Percentiles rank a stretch among this genome's conserved stretches.
phyloP scores from a whole-genome alignment of 1,140 invertebrate genomes.

The Drosophila parabipectinata region DNA sequence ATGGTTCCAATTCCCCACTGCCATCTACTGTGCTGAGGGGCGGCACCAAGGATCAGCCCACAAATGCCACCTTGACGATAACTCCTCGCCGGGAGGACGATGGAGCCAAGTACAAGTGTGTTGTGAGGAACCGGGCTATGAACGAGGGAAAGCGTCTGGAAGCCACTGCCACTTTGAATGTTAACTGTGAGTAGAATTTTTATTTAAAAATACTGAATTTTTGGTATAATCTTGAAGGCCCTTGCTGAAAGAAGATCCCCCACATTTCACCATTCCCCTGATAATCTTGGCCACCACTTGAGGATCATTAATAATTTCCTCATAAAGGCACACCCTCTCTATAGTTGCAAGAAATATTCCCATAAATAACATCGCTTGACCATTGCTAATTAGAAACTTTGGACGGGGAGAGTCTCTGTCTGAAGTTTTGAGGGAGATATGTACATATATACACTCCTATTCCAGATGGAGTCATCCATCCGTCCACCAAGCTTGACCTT shows the following conservation, averaged over 20 bases:
- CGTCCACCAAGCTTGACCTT: constrained; percentile 16
- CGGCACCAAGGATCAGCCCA: constrained; percentile 88
- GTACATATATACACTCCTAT: constrained; percentile 2
- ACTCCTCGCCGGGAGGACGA: constrained; percentile 93
- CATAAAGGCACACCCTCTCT: neutral
- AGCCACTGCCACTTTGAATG: constrained; percentile 90
- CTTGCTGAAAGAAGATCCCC: neutral
- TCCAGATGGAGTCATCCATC: constrained; percentile 22
- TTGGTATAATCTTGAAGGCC: constrained; percentile 6
- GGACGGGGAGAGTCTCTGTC: constrained; percentile 4
- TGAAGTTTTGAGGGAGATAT: neutral
- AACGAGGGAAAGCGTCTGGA: constrained; percentile 91
- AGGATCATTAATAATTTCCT: constrained; percentile 46
- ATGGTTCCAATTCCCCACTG: constrained; percentile 87
- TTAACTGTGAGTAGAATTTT: constrained; percentile 92
- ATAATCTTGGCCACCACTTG: constrained; percentile 29
- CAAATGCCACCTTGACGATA: constrained; percentile 89
- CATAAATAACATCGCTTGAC: constrained; percentile 51
- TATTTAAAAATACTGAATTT: too few relatives aligned
- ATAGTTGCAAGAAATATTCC: constrained; percentile 25
- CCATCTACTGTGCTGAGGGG: constrained; percentile 88
- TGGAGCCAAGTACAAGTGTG: constrained; percentile 91
- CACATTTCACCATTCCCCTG: neutral
- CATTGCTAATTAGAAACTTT: constrained; percentile 53
- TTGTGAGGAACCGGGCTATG: constrained; percentile 95